Percentiles rank a stretch among this genome's conserved stretches.
Evolutionary conservation across 2,113 vertebrate species (phyloP).

Genomic region (Nothobranchius kuhntae): DNA sequence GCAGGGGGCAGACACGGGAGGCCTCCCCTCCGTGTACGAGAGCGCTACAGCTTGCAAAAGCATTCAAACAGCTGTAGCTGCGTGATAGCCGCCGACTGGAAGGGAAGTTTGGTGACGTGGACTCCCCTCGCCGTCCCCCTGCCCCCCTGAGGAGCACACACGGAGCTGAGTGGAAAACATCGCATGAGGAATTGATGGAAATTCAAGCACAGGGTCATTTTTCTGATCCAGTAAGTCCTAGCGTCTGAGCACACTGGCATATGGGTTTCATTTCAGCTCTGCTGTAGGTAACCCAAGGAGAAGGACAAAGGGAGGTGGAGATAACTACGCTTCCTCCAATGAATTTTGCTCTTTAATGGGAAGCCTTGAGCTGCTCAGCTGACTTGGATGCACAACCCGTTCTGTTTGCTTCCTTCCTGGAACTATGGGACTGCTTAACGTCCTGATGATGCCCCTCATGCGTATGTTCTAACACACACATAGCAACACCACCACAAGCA

Average conservation of each 20-base stretch:
- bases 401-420: constrained; percentile 34
- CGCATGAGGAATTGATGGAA: constrained; percentile 48
- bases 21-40: constrained; percentile 13
- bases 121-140: constrained; percentile 2
- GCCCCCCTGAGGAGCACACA: not conserved
- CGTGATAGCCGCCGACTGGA: constrained; percentile 52
- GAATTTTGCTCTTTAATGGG: constrained; percentile 29
- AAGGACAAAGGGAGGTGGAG: constrained; percentile 16
- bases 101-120: constrained; percentile 28
- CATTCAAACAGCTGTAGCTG: constrained; percentile 63
- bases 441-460: constrained; percentile 47
- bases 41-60: constrained; percentile 43
- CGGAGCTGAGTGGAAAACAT: constrained; percentile 61
- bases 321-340: constrained; percentile 47
- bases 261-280: constrained; percentile 67
- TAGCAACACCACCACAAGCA: constrained; percentile 42
- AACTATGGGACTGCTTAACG: constrained; percentile 70
- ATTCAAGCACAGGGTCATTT: constrained; percentile 42
- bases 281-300: constrained; percentile 66
- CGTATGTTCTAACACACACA: constrained; percentile 31
- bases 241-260: constrained; percentile 48
- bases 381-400: constrained; percentile 15
- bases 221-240: constrained; percentile 52
- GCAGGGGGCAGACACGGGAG: constrained; percentile 30
- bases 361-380: constrained; percentile 23